Evolutionary conservation across 2,797 vertebrate genomes (phyloP).

Genomic region (Morelia viridis): DNA sequence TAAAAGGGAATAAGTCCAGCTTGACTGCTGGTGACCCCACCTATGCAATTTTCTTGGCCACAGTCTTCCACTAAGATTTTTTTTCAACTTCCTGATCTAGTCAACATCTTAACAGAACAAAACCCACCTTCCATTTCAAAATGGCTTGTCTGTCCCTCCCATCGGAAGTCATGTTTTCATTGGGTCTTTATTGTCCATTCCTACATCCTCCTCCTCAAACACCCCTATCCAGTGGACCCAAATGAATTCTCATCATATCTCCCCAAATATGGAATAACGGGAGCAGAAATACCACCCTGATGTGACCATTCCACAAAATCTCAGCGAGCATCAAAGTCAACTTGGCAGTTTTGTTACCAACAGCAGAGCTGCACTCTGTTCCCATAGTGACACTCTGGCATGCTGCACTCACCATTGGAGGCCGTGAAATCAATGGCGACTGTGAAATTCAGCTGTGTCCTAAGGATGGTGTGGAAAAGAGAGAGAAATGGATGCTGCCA

Average conservation of each 20-base stretch:
- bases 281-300: not conserved
- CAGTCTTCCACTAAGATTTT: no score
- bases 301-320: not conserved
- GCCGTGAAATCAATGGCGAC: slow-evolving; percentile 98
- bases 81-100: no score
- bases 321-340: not conserved
- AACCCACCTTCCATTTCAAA: not conserved
- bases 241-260: not conserved
- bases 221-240: no score
- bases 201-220: not conserved
- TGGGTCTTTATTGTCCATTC: not conserved
- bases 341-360: not conserved
- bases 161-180: not conserved
- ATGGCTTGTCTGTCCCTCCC: not conserved
- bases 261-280: not conserved
- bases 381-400: not conserved
- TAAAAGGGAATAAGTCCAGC: no score
- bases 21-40: no score
- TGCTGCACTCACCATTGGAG: slow-evolving; percentile 86
- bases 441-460: slow-evolving; percentile 97
- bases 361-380: not conserved
- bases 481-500: slow-evolving; percentile 32
- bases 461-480: slow-evolving; percentile 63
- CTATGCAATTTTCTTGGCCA: no score
- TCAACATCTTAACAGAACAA: not conserved